A percentile compares a stretch with the other conserved stretches of the same genome.
These are phyloP conservation scores for Sander vitreus DNA, from an alignment of 2,113 vertebrate species.

Conservation along the genomic window DNA sequence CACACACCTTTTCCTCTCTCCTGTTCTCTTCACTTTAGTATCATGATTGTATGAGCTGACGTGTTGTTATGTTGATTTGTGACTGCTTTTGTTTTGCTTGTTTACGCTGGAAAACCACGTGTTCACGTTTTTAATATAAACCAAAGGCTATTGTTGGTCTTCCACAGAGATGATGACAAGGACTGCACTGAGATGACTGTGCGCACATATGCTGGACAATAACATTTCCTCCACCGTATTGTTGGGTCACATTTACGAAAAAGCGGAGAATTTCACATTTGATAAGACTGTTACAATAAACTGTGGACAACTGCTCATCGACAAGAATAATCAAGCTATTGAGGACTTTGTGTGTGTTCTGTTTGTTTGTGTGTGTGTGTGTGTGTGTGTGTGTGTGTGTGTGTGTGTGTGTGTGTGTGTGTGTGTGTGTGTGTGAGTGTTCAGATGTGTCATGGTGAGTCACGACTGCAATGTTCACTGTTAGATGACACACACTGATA, in stretches of 20 bases:
- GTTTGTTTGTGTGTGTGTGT: background rate
- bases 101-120: constrained; percentile 30
- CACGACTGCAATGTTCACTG: constrained; percentile 44
- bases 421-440: background rate
- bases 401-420: background rate
- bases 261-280: background rate
- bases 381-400: background rate
- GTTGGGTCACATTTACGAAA: constrained; percentile 12
- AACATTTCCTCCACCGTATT: background rate
- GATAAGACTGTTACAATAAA: constrained; percentile 7
- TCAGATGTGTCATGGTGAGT: constrained; percentile 61
- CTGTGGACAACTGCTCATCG: background rate
- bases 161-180: background rate
- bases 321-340: constrained; percentile 21
- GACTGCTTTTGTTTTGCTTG: constrained; percentile 46
- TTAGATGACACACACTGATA: constrained; percentile 69
- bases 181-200: constrained; percentile 4
- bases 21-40: background rate
- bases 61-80: constrained; percentile 5
- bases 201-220: background rate
- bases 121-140: constrained; percentile 18
- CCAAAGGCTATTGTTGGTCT: constrained; percentile 12
- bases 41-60: constrained; percentile 29
- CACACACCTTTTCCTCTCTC: background rate
- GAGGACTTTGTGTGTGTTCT: background rate